Evolutionary conservation across 2,888 invertebrate species (phyloP).

Genomic region (Tenthredo amoena): DNA sequence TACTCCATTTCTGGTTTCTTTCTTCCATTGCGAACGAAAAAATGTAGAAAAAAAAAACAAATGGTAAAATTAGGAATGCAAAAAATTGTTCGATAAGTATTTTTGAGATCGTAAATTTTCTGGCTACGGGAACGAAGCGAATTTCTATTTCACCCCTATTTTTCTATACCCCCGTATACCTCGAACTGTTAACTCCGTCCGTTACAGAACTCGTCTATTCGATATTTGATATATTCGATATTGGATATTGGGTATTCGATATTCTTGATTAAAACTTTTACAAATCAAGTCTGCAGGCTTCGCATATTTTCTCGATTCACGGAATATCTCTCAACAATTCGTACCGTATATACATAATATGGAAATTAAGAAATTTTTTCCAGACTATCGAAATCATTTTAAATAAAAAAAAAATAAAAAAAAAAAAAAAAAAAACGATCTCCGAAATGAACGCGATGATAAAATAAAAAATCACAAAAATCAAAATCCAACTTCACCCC

Average conservation of each 20-base stretch:
- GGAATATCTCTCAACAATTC: neutral
- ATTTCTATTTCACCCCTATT: conserved; percentile 21
- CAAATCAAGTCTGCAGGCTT: neutral
- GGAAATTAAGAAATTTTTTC: too few species aligned
- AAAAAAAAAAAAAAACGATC: too few species aligned
- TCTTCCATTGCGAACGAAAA: too few species aligned
- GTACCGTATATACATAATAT: neutral
- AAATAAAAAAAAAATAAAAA: too few species aligned
- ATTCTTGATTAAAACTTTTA: conserved; percentile 31
- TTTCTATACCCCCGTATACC: neutral
- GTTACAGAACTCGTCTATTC: conserved; percentile 19
- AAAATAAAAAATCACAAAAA: too few species aligned
- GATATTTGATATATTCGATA: conserved; percentile 21
- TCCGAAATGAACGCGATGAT: too few species aligned
- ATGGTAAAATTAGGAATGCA: too few species aligned
- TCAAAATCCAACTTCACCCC: too few species aligned
- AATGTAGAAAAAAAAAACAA: neutral
- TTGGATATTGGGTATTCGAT: conserved; percentile 6
- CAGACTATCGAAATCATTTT: too few species aligned
- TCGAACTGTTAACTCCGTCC: conserved; percentile 10
- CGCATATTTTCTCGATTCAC: neutral
- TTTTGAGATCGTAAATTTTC: neutral
- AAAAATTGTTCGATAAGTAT: neutral
- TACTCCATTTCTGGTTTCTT: too few species aligned
- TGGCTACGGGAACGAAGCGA: neutral